Percentiles rank a stretch among this genome's conserved stretches.
These are phyloP conservation scores for Aspiorhynchus laticeps DNA, from an alignment of 2,113 vertebrate genomes.

Conservation along the genomic window DNA sequence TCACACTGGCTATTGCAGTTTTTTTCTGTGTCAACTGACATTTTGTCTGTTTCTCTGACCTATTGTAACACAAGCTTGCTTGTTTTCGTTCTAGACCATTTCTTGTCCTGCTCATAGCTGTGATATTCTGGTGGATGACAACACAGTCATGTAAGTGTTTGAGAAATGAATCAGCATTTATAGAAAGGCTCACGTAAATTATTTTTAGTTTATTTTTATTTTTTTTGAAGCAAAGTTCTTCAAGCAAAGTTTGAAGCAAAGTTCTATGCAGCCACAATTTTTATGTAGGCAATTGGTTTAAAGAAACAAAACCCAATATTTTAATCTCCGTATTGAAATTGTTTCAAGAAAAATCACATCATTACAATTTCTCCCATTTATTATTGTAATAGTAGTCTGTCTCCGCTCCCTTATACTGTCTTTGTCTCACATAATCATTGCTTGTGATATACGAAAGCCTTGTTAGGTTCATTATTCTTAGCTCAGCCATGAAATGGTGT, in stretches of 20 bases:
- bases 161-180: background rate
- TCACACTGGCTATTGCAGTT: background rate
- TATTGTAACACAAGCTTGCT: constrained; percentile 38
- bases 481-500: background rate
- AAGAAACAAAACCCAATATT: background rate
- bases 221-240: background rate
- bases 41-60: constrained; percentile 8
- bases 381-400: background rate
- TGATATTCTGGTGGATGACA: constrained; percentile 99
- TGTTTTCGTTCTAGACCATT: constrained; percentile 85
- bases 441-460: background rate
- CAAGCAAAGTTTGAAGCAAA: background rate
- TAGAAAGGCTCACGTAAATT: background rate
- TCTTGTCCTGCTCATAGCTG: constrained; percentile 99
- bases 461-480: background rate
- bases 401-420: background rate
- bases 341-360: background rate
- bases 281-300: background rate
- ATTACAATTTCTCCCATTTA: background rate
- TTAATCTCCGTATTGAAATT: background rate
- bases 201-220: background rate
- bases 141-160: constrained; percentile 97
- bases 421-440: background rate
- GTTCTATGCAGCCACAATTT: background rate
- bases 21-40: background rate